phyloP scores from a whole-genome alignment of 2,113 vertebrate genomes.

The Xyrauchen texanus region DNA sequence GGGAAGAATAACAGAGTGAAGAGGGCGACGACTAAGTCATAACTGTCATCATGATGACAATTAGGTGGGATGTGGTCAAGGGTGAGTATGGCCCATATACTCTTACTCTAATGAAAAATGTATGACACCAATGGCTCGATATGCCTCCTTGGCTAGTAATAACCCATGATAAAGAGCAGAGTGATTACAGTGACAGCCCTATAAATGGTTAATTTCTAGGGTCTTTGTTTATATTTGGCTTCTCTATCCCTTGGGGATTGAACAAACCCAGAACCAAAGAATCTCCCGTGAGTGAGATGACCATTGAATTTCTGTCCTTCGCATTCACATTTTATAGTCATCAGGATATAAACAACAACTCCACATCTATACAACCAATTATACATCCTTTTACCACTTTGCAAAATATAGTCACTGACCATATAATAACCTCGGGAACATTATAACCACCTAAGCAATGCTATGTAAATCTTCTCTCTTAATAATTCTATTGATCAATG shows the following conservation, averaged over 20 bases:
- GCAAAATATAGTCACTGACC: background rate
- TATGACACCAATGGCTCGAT: slow-evolving; percentile 7
- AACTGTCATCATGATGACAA: slow-evolving; percentile 39
- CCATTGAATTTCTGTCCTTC: slow-evolving; percentile 33
- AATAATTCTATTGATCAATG: slow-evolving; percentile 47
- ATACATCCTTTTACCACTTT: background rate
- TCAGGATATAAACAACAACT: background rate
- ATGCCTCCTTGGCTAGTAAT: slow-evolving; percentile 23
- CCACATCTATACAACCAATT: background rate
- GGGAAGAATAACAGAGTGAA: slow-evolving; percentile 22
- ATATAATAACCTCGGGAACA: background rate
- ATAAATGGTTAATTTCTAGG: slow-evolving; percentile 30
- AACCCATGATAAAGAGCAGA: slow-evolving; percentile 14
- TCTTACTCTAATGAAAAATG: slow-evolving; percentile 29
- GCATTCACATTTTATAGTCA: background rate
- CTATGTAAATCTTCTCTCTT: background rate
- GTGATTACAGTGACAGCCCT: slow-evolving; percentile 21
- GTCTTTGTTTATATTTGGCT: slow-evolving; percentile 17
- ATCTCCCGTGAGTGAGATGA: background rate
- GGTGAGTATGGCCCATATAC: slow-evolving; percentile 20
- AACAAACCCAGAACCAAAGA: background rate
- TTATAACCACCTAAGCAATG: background rate
- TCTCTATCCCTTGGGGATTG: background rate
- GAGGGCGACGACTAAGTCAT: background rate
- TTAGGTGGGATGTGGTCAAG: background rate